Percentiles rank a stretch among this genome's conserved stretches.
These are phyloP conservation scores for Phortica variegata DNA, from an alignment of 1,140 invertebrate species.

Conservation along the genomic window DNA sequence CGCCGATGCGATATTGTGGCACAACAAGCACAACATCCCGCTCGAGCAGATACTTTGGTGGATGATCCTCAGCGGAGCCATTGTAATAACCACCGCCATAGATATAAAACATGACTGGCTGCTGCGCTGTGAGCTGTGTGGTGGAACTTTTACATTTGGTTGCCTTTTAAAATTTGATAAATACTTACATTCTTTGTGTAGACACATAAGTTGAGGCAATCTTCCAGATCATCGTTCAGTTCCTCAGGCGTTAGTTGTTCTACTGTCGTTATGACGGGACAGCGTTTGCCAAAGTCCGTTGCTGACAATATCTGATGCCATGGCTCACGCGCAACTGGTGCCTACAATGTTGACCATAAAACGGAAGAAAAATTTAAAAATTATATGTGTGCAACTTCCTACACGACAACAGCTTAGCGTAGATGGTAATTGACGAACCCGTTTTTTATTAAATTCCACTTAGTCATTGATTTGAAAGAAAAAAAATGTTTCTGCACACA, in stretches of 20 bases:
- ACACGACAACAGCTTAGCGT: background rate
- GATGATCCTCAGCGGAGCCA: slow-evolving; percentile 62
- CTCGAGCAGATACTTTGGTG: slow-evolving; percentile 73
- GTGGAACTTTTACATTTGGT: background rate
- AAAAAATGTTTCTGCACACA: too few relatives aligned
- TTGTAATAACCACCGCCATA: slow-evolving; percentile 54
- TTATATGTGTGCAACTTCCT: background rate
- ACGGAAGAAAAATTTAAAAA: background rate
- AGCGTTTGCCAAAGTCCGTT: slow-evolving; percentile 43
- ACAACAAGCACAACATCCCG: slow-evolving; percentile 75
- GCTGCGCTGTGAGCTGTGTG: slow-evolving; percentile 27
- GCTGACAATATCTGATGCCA: slow-evolving; percentile 31
- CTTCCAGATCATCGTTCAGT: slow-evolving; percentile 40
- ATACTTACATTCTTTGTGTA: slow-evolving; percentile 50
- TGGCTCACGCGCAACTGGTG: slow-evolving; percentile 33
- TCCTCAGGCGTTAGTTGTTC: slow-evolving; percentile 9
- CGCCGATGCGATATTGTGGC: slow-evolving; percentile 74
- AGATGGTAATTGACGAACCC: too few relatives aligned
- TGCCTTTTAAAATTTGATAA: too few relatives aligned
- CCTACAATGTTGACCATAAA: slow-evolving; percentile 17
- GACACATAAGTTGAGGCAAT: slow-evolving; percentile 48
- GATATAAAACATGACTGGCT: slow-evolving; percentile 53
- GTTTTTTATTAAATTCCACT: too few relatives aligned
- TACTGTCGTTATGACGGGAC: slow-evolving; percentile 44
- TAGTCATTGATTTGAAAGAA: too few relatives aligned